Percentiles rank a stretch among this genome's conserved stretches.
phyloP scores from a whole-genome alignment of 1,140 invertebrate species.

The Cotesia typhae region DNA sequence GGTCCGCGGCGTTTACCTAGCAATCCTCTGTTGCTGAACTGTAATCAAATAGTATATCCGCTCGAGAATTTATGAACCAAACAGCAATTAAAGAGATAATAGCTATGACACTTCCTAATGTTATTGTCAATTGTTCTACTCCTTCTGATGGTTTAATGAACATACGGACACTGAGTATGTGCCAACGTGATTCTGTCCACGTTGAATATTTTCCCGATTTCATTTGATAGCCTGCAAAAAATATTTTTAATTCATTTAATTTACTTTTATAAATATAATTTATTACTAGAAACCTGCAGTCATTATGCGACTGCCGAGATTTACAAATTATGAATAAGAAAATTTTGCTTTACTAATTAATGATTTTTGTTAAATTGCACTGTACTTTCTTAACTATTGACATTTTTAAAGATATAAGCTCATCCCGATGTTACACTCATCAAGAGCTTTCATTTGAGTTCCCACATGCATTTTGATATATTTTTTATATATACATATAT shows the following conservation, averaged over 20 bases:
- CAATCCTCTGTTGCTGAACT: slow-evolving; percentile 52
- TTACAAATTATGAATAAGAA: no score
- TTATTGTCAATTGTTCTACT: slow-evolving; percentile 74
- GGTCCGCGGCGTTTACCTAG: slow-evolving; percentile 57
- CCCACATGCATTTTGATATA: no score
- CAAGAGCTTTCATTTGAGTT: no score
- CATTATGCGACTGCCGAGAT: no score
- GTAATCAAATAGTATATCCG: slow-evolving; percentile 70
- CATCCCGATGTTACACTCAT: no score
- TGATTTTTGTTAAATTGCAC: no score
- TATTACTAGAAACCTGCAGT: neutral
- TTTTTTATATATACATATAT: no score
- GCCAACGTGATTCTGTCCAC: slow-evolving; percentile 93
- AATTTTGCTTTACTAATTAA: no score
- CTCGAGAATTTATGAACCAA: slow-evolving; percentile 74
- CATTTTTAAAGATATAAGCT: no score
- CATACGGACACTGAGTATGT: slow-evolving; percentile 76
- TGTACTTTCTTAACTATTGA: no score
- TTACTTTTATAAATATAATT: neutral
- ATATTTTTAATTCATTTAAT: slow-evolving; percentile 7
- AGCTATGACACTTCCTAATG: slow-evolving; percentile 72
- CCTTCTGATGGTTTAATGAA: slow-evolving; percentile 80
- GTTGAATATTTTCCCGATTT: slow-evolving; percentile 81
- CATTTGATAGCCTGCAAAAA: slow-evolving; percentile 79
- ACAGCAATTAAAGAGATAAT: slow-evolving; percentile 74